Evolutionary conservation across 2,888 invertebrate genomes (phyloP).

Genomic region (Lasius platythorax): DNA sequence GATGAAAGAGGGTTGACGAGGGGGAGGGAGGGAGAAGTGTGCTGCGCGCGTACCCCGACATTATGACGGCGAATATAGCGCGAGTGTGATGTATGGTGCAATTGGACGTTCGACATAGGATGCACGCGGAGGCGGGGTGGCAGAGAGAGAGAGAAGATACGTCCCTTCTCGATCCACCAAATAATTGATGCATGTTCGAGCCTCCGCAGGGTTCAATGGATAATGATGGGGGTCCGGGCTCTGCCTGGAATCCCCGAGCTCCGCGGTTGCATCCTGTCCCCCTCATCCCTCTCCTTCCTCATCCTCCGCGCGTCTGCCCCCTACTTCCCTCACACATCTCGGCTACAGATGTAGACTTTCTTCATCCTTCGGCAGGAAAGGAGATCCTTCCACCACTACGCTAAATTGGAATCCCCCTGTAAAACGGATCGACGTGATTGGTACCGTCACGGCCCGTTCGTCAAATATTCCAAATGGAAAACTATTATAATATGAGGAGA

Average conservation of each 20-base stretch:
- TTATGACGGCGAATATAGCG: slow-evolving; percentile 74
- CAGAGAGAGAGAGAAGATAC: slow-evolving; percentile 40
- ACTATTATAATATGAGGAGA: not conserved
- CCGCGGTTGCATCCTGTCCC: slow-evolving; percentile 58
- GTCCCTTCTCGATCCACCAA: slow-evolving; percentile 74
- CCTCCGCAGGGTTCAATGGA: slow-evolving; percentile 74
- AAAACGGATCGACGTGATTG: slow-evolving; percentile 63
- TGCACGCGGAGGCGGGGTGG: slow-evolving; percentile 29
- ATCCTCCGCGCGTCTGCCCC: slow-evolving; percentile 34
- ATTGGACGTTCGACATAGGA: slow-evolving; percentile 66
- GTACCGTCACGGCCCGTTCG: slow-evolving; percentile 31
- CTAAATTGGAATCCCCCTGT: slow-evolving; percentile 65
- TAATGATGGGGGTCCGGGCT: slow-evolving; percentile 75
- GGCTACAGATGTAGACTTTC: slow-evolving; percentile 49
- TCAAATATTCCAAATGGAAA: slow-evolving; percentile 16
- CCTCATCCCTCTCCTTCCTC: not conserved
- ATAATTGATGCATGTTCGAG: slow-evolving; percentile 80
- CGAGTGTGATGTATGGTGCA: slow-evolving; percentile 73
- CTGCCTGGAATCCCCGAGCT: slow-evolving; percentile 57
- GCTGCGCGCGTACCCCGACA: slow-evolving; percentile 58
- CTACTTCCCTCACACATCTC: slow-evolving; percentile 4
- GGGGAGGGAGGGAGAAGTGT: slow-evolving; percentile 27
- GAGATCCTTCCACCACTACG: slow-evolving; percentile 56
- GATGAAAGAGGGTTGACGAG: not conserved
- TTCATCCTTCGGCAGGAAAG: slow-evolving; percentile 39